These are phyloP conservation scores for Orchesella cincta DNA, from an alignment of 1,140 invertebrate species.

Conservation along the genomic window DNA sequence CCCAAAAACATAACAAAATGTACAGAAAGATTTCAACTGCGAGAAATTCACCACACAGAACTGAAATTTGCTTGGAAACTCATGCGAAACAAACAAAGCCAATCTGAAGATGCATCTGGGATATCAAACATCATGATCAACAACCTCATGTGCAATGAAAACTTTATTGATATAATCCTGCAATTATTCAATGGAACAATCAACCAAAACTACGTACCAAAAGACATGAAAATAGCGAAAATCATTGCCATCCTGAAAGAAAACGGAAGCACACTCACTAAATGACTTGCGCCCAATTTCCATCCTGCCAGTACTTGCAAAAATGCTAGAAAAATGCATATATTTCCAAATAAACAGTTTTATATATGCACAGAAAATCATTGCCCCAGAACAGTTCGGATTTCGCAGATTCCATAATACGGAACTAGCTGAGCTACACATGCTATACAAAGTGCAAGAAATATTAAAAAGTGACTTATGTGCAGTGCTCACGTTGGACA, in stretches of 20 bases:
- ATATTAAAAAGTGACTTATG: slow-evolving; percentile 7
- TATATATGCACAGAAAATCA: not conserved
- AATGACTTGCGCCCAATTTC: not conserved
- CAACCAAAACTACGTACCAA: not conserved
- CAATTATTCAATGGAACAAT: not conserved
- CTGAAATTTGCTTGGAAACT: not conserved
- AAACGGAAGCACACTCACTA: not conserved
- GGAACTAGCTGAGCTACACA: not conserved
- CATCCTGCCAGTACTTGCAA: not conserved
- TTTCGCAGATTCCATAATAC: slow-evolving; percentile 28
- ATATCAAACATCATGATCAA: not conserved
- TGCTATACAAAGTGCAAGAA: not conserved
- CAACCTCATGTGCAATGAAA: not conserved
- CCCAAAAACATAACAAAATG: too few relatives aligned
- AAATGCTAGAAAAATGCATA: slow-evolving; percentile 13
- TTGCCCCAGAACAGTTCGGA: slow-evolving; percentile 23
- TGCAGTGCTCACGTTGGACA: slow-evolving; percentile 15
- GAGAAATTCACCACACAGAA: too few relatives aligned
- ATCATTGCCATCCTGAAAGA: not conserved
- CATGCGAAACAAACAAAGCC: not conserved
- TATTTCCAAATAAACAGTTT: not conserved
- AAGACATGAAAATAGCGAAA: not conserved
- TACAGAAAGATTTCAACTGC: too few relatives aligned
- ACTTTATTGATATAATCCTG: not conserved
- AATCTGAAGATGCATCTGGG: not conserved